A percentile compares a stretch with the other conserved stretches of the same genome.
Evolutionary conservation across 92 coral and sea anemone genomes (phyloP).

Genomic region (Porites lobata): DNA sequence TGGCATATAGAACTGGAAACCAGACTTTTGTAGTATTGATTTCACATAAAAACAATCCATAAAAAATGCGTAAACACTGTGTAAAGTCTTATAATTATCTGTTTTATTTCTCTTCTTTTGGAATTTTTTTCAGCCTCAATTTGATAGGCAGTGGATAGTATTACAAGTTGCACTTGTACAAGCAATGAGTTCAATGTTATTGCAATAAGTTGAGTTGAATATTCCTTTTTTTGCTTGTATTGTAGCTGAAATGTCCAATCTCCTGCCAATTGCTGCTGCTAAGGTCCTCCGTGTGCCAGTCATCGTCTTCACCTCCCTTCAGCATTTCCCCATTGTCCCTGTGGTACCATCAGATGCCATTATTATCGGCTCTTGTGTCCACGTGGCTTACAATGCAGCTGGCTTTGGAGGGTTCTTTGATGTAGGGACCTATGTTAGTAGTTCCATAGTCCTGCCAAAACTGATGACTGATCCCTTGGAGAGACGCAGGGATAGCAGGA

Average conservation of each 20-base stretch:
- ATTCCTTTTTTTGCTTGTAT: neutral
- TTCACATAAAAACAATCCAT: too few species aligned
- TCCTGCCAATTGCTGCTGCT: slow-evolving; percentile 78
- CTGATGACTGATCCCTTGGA: slow-evolving; percentile 53
- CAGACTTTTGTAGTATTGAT: too few species aligned
- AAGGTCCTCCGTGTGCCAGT: slow-evolving; percentile 69
- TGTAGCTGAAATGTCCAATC: slow-evolving; percentile 78
- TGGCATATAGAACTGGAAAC: too few species aligned
- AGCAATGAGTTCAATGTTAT: neutral
- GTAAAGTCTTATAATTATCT: too few species aligned
- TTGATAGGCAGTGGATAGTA: too few species aligned
- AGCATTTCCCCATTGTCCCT: slow-evolving; percentile 76
- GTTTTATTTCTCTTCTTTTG: too few species aligned
- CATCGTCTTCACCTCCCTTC: slow-evolving; percentile 78
- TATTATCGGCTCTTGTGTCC: slow-evolving; percentile 63
- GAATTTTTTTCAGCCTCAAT: too few species aligned
- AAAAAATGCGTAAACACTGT: too few species aligned
- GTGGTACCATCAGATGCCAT: slow-evolving; percentile 68
- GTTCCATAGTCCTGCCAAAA: slow-evolving; percentile 45
- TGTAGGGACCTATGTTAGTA: slow-evolving; percentile 44
- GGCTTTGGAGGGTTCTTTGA: slow-evolving; percentile 72
- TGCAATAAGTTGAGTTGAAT: too few species aligned
- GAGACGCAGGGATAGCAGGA: slow-evolving; percentile 61
- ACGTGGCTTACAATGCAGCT: slow-evolving; percentile 68
- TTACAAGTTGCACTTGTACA: neutral